Evolutionary conservation across 2,113 vertebrate genomes (phyloP).

Genomic region (Halcyon senegalensis): DNA sequence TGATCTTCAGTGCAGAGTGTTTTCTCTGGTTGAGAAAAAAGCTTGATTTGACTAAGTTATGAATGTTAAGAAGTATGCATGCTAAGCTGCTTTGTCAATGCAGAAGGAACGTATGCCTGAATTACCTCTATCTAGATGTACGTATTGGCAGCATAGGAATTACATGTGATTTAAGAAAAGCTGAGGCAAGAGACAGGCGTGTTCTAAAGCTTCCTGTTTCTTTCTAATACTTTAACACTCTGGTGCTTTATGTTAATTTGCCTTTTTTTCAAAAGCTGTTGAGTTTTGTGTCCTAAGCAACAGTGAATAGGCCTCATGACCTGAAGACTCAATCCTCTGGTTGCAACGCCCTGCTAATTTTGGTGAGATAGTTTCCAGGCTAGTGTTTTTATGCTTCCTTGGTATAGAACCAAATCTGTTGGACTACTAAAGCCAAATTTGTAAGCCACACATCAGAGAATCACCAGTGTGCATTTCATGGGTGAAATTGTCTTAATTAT

Average conservation of each 20-base stretch:
- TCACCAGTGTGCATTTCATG: not conserved
- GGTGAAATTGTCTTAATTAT: not conserved
- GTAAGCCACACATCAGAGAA: rapidly evolving
- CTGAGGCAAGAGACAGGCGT: not conserved
- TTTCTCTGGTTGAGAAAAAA: not conserved
- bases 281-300: not conserved
- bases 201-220: conserved; percentile 1
- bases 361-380: not conserved
- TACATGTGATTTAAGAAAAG: not conserved
- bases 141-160: not conserved
- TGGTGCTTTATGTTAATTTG: not conserved
- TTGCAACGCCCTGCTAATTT: not conserved
- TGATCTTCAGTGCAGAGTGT: not conserved
- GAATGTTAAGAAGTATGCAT: not conserved
- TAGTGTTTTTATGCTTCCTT: not conserved
- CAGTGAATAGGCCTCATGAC: not conserved
- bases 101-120: not conserved
- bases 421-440: not conserved
- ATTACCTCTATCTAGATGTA: not conserved
- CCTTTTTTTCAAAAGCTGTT: not conserved
- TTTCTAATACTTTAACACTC: not conserved
- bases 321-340: not conserved
- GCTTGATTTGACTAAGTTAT: not conserved
- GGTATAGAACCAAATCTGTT: not conserved
- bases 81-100: not conserved